Base-by-base conservation (phyloP, 2,797 vertebrate species). In the Morelia viridis region DNA sequence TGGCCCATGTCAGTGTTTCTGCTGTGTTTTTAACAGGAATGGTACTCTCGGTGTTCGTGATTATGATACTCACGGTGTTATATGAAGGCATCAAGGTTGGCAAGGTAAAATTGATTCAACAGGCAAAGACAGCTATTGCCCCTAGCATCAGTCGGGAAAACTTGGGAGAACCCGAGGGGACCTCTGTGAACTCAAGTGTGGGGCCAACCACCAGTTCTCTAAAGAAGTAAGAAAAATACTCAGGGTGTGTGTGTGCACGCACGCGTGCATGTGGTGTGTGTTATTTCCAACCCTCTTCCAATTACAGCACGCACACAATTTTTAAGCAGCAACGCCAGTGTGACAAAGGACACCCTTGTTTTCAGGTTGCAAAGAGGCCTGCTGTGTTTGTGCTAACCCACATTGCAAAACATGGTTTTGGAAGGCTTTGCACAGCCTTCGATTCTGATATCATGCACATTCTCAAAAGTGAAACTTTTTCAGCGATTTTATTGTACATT, bases 1-100 rank as follows among this genome's bases (percentile, higher is more conserved):
- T 8, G 22, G 19, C 35, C 71, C 71, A 0, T 10, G 22, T 0
- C 35, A 4, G 1, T 80, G 71, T 11, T 80, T 80, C 35, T 24
- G 35, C 35, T 46, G 35, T 46, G 35, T 46, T 46, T 50, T 93
- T 1, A 15, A 10, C 97, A 99, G 99, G 99, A 56, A 98, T 99
- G 98, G 96, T 93, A 19, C 93, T 99, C 64, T 99, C 99, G 0
- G 98, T 99, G 93, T 22, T 98, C 4, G 96, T 99, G 88, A 97
- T 99, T 91, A 93, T 98, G 85, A 96, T 99, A 91, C 94, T 99
- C 5, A 98, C 99, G 0, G 94, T 99, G 80, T 89, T 99, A 35
- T 99, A 99, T 0, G 99, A 99, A 97, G 65, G 98, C 8, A 96
- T 99, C 85, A 99, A 99, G 96, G 98, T 99, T 83, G 98, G 97